phyloP scores from a whole-genome alignment of 2,888 invertebrate species.

The Amphipyra berbera region DNA sequence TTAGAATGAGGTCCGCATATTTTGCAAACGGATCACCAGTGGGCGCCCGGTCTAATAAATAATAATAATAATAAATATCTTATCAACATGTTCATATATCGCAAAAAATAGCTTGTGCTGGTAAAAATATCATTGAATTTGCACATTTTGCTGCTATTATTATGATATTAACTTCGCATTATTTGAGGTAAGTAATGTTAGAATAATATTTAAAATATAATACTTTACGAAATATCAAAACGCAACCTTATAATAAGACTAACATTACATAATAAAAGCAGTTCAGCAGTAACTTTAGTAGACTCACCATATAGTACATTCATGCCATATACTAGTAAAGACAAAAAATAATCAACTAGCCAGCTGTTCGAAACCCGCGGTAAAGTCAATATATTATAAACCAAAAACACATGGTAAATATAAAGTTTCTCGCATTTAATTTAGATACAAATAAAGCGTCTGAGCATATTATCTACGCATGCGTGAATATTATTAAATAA shows the following conservation, averaged over 20 bases:
- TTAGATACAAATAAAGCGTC: constrained; percentile 6
- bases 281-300: background rate
- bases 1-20: no score
- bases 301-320: background rate
- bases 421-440: constrained; percentile 8
- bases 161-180: constrained; percentile 22
- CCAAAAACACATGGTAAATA: constrained; percentile 2
- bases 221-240: background rate
- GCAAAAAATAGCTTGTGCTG: constrained; percentile 18
- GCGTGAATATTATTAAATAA: background rate
- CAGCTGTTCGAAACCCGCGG: constrained; percentile 38
- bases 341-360: constrained; percentile 7
- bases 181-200: background rate
- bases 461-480: constrained; percentile 22
- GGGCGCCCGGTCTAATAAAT: background rate
- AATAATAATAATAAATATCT: background rate
- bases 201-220: background rate
- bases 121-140: constrained; percentile 3
- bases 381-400: constrained; percentile 11
- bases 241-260: constrained; percentile 2
- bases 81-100: constrained; percentile 3
- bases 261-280: constrained; percentile 12
- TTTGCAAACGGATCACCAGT: no score
- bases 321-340: constrained; percentile 17
- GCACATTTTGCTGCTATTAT: constrained; percentile 7